Conservation (phyloP, 1,140 invertebrate species). For the Orchestia grillus region DNA sequence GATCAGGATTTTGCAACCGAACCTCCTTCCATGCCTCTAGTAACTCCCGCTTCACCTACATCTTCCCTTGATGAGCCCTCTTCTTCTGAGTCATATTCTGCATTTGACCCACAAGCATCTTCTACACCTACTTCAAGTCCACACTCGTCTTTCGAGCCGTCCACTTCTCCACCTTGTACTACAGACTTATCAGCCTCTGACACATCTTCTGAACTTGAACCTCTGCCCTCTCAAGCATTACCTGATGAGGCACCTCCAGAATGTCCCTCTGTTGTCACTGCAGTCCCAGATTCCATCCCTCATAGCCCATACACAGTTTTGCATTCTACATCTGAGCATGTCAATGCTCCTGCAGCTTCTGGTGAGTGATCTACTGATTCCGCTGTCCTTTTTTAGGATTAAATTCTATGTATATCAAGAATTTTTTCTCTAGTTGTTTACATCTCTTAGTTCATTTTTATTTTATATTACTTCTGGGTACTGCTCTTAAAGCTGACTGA, state of each 20-base stretch:
- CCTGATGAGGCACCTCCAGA: not conserved
- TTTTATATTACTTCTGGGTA: no score
- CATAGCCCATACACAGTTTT: not conserved
- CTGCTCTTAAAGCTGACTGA: no score
- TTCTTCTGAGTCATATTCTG: not conserved
- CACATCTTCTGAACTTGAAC: not conserved
- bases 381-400: no score
- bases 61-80: not conserved
- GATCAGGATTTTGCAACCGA: not conserved
- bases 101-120: not conserved
- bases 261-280: not conserved
- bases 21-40: not conserved
- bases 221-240: not conserved
- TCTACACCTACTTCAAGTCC: not conserved
- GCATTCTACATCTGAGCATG: not conserved
- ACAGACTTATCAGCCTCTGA: not conserved
- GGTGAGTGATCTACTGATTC: no score
- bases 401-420: no score
- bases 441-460: no score
- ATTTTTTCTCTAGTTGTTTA: no score
- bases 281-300: not conserved
- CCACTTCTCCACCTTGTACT: not conserved
- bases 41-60: not conserved
- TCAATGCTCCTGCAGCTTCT: not conserved
- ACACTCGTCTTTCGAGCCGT: not conserved